These are phyloP conservation scores for Mungos mungo DNA, from an alignment of 2,113 vertebrate genomes.

Conservation along the genomic window DNA sequence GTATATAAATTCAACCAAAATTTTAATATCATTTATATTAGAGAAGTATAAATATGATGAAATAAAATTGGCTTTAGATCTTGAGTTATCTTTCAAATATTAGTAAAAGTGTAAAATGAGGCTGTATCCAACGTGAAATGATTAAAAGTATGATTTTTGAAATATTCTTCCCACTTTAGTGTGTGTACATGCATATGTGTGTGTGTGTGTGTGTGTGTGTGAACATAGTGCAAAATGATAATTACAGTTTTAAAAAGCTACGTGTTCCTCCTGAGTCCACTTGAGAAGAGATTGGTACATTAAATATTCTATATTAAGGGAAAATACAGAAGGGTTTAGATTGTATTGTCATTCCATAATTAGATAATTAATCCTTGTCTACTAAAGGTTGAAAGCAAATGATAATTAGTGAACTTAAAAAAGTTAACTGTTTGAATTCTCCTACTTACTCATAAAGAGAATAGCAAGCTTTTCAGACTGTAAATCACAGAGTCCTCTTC, in stretches of 20 bases:
- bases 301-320: neutral
- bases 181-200: neutral
- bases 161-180: neutral
- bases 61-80: neutral
- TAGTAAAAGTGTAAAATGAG: neutral
- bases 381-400: neutral
- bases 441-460: neutral
- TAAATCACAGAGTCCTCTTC: neutral
- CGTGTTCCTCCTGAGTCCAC: neutral
- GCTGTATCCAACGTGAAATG: neutral
- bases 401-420: neutral
- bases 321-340: neutral
- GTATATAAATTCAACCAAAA: neutral
- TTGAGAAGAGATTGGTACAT: neutral
- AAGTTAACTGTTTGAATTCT: neutral
- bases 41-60: neutral
- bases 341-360: neutral
- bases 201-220: neutral
- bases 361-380: neutral
- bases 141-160: neutral
- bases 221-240: neutral
- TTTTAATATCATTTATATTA: neutral
- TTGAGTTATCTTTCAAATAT: neutral
- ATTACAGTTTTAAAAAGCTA: neutral
- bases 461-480: neutral